Conservation (phyloP, 30 jellyfish, hydroid and myxozoan genomes). For the Pseudorhiza aurosa region DNA sequence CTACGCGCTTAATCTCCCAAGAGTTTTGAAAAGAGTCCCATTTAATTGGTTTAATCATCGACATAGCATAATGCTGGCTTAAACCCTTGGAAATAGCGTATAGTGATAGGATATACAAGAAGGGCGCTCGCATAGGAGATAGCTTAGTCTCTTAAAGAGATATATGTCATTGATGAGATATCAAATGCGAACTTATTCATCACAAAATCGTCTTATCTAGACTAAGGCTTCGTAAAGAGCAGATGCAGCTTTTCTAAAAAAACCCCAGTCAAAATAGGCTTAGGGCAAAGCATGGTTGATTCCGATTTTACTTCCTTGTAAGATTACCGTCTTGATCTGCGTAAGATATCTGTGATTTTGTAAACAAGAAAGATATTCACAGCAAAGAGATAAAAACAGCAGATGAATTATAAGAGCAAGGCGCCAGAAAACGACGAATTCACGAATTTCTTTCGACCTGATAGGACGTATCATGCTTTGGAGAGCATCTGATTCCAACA, state of each 20-base stretch:
- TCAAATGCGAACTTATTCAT: conserved; percentile 5
- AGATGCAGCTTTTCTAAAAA: conserved; percentile 9
- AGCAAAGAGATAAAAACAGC: neutral
- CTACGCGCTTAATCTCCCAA: conserved; percentile 51
- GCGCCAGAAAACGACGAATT: conserved; percentile 9
- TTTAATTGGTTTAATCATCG: conserved; percentile 63
- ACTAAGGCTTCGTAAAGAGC: conserved; percentile 4
- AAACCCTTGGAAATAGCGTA: conserved; percentile 23
- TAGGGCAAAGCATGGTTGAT: conserved; percentile 9
- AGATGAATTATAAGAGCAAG: neutral
- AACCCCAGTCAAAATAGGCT: neutral
- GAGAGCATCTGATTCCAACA: no score
- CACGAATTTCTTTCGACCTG: no score
- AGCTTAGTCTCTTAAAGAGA: conserved; percentile 28
- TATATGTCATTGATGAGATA: conserved; percentile 22
- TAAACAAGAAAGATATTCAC: neutral
- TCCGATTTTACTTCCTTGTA: neutral
- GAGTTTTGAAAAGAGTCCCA: conserved; percentile 31
- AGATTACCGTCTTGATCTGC: neutral
- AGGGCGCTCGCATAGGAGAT: conserved; percentile 10
- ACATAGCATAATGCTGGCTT: conserved; percentile 32
- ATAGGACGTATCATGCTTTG: no score
- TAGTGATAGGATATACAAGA: neutral
- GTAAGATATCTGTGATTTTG: neutral
- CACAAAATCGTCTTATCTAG: conserved; percentile 6